These are phyloP conservation scores for Trematomus loennbergii DNA, from an alignment of 2,113 vertebrate genomes.

Conservation along the genomic window DNA sequence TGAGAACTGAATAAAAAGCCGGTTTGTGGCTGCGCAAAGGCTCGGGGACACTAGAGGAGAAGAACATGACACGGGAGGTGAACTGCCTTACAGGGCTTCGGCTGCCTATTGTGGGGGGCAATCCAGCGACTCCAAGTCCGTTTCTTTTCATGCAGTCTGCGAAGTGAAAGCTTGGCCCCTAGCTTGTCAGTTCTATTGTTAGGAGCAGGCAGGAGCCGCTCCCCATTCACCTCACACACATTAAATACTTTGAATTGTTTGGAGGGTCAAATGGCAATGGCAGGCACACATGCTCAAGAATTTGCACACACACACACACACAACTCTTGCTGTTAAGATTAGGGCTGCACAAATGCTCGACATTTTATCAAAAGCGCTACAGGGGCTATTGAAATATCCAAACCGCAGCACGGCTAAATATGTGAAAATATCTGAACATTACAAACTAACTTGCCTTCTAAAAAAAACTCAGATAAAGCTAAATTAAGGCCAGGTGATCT, in stretches of 20 bases:
- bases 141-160: conserved; percentile 33
- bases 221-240: conserved; percentile 61
- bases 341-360: no score
- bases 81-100: conserved; percentile 39
- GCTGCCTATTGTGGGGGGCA: conserved; percentile 66
- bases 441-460: no score
- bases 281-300: conserved; percentile 20
- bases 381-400: no score
- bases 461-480: no score
- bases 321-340: neutral
- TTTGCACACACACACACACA: neutral
- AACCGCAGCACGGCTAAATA: no score
- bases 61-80: conserved; percentile 60
- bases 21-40: conserved; percentile 24
- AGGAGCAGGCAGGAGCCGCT: conserved; percentile 54
- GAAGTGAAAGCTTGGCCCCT: conserved; percentile 62
- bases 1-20: conserved; percentile 56
- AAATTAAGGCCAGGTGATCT: conserved; percentile 17
- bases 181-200: conserved; percentile 72
- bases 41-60: conserved; percentile 36
- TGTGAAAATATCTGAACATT: no score
- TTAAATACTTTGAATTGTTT: conserved; percentile 63
- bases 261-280: conserved; percentile 34
- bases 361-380: no score
- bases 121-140: conserved; percentile 45